These are phyloP conservation scores for Lepus timidus DNA, from an alignment of 2,113 vertebrate genomes.

Conservation along the genomic window DNA sequence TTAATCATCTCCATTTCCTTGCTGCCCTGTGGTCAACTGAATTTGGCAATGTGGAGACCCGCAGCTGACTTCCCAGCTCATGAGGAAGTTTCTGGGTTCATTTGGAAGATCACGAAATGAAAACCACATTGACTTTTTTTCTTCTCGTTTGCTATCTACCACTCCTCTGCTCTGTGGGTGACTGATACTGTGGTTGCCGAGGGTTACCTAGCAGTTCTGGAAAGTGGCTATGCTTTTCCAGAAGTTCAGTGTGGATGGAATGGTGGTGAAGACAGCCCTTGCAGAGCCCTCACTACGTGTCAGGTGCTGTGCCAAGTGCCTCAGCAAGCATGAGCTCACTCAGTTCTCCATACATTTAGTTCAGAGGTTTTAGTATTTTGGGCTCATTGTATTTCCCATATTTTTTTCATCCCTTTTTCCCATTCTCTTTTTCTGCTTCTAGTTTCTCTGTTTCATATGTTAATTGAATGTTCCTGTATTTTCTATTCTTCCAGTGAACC, in stretches of 20 bases:
- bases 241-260: background rate
- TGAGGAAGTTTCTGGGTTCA: conserved; percentile 80
- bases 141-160: background rate
- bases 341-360: background rate
- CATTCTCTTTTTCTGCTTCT: background rate
- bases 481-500: background rate
- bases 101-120: conserved; percentile 70
- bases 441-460: background rate
- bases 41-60: conserved; percentile 79
- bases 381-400: background rate
- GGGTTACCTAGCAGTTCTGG: background rate
- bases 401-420: background rate
- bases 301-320: background rate
- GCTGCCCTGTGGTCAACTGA: conserved; percentile 76
- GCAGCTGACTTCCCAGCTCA: conserved; percentile 79
- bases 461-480: background rate
- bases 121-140: conserved; percentile 62
- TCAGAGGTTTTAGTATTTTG: background rate
- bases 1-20: conserved; percentile 72
- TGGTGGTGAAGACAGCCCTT: background rate
- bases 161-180: conserved; percentile 29
- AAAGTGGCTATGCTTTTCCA: background rate
- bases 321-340: background rate
- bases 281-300: background rate
- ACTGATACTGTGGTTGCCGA: background rate